Conservation (phyloP, 2,113 vertebrate genomes). For the Sciurus niger region DNA sequence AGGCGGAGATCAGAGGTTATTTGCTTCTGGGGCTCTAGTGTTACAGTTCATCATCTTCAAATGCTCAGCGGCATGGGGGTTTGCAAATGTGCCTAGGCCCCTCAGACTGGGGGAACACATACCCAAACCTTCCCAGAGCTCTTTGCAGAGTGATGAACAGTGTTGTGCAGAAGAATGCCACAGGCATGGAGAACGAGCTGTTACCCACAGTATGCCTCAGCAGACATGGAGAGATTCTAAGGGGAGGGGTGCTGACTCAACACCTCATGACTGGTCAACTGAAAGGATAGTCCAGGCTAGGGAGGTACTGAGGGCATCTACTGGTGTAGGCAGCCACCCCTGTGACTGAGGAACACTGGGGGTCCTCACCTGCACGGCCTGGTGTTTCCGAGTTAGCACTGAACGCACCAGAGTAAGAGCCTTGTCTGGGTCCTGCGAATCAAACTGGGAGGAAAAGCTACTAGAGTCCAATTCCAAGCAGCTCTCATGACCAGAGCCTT, state of each 20-base stretch:
- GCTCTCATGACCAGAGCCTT: conserved; percentile 53
- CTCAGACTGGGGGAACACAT: background rate
- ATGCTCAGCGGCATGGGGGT: background rate
- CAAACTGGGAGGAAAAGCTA: conserved; percentile 60
- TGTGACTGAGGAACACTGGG: background rate
- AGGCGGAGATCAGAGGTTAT: background rate
- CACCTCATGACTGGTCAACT: background rate
- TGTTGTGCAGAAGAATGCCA: background rate
- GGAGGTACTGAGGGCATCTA: background rate
- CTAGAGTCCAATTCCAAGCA: conserved; percentile 53
- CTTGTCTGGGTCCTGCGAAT: conserved; percentile 69
- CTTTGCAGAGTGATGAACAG: background rate
- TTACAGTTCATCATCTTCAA: background rate
- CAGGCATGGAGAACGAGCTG: background rate
- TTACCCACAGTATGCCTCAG: background rate
- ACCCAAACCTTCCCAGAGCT: background rate
- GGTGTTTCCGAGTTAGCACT: conserved; percentile 83
- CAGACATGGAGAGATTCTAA: background rate
- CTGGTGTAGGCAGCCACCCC: background rate
- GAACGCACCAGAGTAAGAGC: conserved; percentile 85
- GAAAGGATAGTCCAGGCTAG: background rate
- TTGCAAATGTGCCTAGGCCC: background rate
- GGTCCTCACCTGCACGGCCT: conserved; percentile 85
- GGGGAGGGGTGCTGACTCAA: background rate
- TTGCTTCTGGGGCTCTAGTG: background rate